Base-by-base conservation (phyloP, 37 sponge, comb jelly and placozoan species). In the Bolinopsis microptera region DNA sequence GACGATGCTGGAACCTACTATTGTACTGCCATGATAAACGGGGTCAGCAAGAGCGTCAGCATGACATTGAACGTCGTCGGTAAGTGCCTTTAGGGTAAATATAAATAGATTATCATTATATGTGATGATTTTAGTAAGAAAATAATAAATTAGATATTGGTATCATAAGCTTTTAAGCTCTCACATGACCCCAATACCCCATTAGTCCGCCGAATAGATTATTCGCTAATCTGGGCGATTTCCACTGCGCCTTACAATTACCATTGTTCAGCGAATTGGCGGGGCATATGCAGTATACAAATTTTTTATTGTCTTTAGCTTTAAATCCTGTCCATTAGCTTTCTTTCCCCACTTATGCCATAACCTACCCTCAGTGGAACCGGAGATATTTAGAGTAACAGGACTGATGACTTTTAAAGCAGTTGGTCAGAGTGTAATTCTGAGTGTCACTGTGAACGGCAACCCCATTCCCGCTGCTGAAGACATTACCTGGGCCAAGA, bases 401-500 rank as follows among this genome's bases (percentile, higher is more conserved):
- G 48, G 90, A 9, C 40, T 86, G 30, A 39, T 86, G n/a, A 40
- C 9, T 25, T 41, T 24, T 48, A 86, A 86, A 27, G 90, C 61
- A 0, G 90, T 86, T 40, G 90, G 90, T n/a, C 90, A 86, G 61
- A 41, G 61, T 26, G 90, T 41, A 25, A 40, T 38, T 1, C 36
- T 86, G 25, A 41, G 61, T 86, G 90, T 86, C 18, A 41, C 90
- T 25, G 90, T 86, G 26, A n/a, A 39, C 30, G 90, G 90, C 16
- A 86, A 40, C 30, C 90, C 90, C 90, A 26, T 86, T 16, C 90
- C 90, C 25, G 3, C 32, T 36, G 61, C 90, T 23, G 90, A 86
- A 0, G 61, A 86, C 28, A 86, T 86, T 25, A n/a, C 26, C 30
- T 86, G 90, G 90, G 48, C 40, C 28, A 86, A 86, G 90, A 39